Base-by-base conservation (phyloP, 2,888 invertebrate genomes). In the Microplitis deprimator region DNA sequence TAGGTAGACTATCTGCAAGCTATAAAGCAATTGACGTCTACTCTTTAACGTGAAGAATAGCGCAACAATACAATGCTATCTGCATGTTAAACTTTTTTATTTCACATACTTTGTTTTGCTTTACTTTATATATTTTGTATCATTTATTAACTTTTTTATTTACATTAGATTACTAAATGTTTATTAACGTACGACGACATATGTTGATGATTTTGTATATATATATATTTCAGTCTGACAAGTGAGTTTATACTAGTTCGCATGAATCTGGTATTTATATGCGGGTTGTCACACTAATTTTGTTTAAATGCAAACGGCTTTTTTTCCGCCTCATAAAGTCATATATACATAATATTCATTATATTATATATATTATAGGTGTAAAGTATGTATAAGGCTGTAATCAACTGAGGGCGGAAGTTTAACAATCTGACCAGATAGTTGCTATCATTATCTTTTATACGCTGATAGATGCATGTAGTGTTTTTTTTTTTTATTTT, bases 51-150 rank as follows among this genome's bases (percentile, higher is more conserved):
- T 70, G 50, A 29, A 29, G 59, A 59, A n/a, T 29, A 59, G 59
- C 20, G 8, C 17, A 70, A 70, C 59, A 70, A 70, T 70, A 70
- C 70, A 70, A 70, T 39, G 29, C 38, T 70, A 70, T 70, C 70
- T 70, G 5, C 62, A 16, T 20, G 62, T 62, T 62, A 13, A 10
- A 10, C 6, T 62, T 62, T 17, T 62, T 17, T 16, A 5, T 16
- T 62, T 16, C 62, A 29, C 29, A 29, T 29, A 29, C 29, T 29
- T 29, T 29, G 29, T 29, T 29, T 50, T 68, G 17, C 68, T 41
- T 41, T 68, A 13, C 41, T 68, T 68, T 41, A 68, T 41, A 41
- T 16, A 41, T 16, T 41, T n/a, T 20, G 5, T 13, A 16, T 67
- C 13, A 20, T 69, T 69, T 59, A 29, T 70, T 50, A 6, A 20